Evolutionary conservation across 1,140 invertebrate species (phyloP), one percentile per base, ranked within the genome.

Genomic region (Copidosoma floridanum): DNA sequence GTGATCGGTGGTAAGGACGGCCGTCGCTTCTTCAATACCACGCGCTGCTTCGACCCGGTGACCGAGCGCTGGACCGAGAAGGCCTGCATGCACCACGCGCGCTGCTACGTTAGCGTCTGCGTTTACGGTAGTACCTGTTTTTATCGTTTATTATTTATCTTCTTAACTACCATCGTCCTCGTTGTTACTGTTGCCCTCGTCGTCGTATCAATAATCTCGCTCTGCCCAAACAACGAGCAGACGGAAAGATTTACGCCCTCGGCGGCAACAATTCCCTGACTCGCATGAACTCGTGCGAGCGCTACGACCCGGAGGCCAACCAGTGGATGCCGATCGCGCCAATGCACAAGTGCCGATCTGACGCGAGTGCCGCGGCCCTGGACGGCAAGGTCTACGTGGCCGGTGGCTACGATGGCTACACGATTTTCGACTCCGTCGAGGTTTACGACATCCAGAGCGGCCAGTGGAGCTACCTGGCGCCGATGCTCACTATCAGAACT

Each of bases 221-320:
- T n/a, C 29, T 6, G 29, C 12, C 6, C 29, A 32, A 32, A 12
- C 12, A 32, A 32, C 29, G 6, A 32, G 29, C 50, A 83, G 84
- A 86, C 24, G 88, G 86, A 35, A 85, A 84, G 66, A 89, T 94
- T 63, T 94, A 93, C 76, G 91, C 92, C 0, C 87, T 94, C 75
- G 91, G 93, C 12, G 93, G 93, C 1, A 95, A 92, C 76, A 92
- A 95, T 77, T 92, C 93, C 14, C 86, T 89, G 61, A 85, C 86
- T 57, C 84, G 92, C 12, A 85, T 93, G 76, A 88, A 83, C 64
- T 88, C 88, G 2, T 88, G 84, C 0, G 89, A 91, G 71, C 77
- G 85, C 23, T 92, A 89, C 75, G 86, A 89, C 67, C 87, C 88
- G 2, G 76, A 81, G 16, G 84, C 82, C 54, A 87, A 91, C 68